These are phyloP conservation scores for Apogon hyalosoma DNA, from an alignment of 2,797 vertebrate genomes.

Conservation along the genomic window DNA sequence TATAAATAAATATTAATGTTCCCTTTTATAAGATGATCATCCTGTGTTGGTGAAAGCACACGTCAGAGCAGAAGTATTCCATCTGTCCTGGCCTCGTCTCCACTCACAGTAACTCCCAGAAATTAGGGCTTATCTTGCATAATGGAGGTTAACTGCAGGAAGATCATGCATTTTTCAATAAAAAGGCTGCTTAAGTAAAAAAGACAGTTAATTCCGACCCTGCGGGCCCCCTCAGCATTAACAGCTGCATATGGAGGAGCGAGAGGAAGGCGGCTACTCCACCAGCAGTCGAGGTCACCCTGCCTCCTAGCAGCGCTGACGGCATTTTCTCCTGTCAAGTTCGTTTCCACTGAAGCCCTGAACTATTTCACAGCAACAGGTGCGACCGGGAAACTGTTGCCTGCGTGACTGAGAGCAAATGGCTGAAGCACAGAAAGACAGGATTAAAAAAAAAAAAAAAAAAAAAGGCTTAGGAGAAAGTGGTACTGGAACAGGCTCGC, in stretches of 20 bases:
- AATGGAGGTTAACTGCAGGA: constrained; percentile 51
- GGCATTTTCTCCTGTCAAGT: constrained; percentile 57
- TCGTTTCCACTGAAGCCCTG: constrained; percentile 49
- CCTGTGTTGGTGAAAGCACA: constrained; percentile 6
- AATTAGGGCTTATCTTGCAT: constrained; percentile 33
- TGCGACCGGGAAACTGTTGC: constrained; percentile 47
- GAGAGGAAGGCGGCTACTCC: constrained; percentile 40
- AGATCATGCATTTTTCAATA: constrained; percentile 50
- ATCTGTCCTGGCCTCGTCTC: not conserved
- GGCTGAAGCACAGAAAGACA: constrained; percentile 13
- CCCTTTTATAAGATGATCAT: constrained; percentile 32
- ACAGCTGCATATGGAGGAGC: constrained; percentile 59
- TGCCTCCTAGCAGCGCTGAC: constrained; percentile 38
- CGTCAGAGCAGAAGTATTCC: constrained; percentile 12
- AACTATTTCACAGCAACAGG: constrained; percentile 65
- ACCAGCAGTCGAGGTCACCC: constrained; percentile 50
- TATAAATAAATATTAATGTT: constrained; percentile 40
- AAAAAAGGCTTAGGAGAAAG: constrained; percentile 6
- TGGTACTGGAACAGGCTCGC: not conserved
- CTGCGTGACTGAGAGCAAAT: constrained; percentile 25
- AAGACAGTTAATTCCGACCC: constrained; percentile 33
- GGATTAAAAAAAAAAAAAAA: not conserved
- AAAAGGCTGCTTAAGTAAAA: constrained; percentile 53
- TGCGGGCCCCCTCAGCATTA: constrained; percentile 27
- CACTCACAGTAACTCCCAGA: constrained; percentile 22